phyloP scores from a whole-genome alignment of 2,888 invertebrate species.

The Heliconius ismenius region DNA sequence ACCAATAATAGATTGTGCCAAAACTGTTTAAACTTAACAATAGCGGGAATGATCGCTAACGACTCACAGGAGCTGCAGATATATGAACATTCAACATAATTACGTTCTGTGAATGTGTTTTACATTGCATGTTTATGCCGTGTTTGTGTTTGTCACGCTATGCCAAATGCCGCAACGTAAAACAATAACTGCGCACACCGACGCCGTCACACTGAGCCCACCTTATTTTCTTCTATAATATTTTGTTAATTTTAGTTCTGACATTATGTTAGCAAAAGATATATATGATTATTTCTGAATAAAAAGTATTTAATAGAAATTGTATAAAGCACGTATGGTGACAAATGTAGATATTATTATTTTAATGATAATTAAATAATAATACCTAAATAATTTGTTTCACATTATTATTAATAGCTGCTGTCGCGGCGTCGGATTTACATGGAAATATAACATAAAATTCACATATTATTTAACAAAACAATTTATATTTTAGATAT shows the following conservation, averaged over 20 bases:
- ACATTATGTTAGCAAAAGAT: not conserved
- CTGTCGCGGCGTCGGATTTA: conserved; percentile 34
- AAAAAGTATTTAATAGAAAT: not conserved
- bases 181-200: conserved; percentile 41
- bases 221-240: not conserved
- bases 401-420: not conserved
- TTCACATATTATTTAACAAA: conserved; percentile 20
- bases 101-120: conserved; percentile 69
- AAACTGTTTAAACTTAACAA: conserved; percentile 67
- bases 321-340: not conserved
- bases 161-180: conserved; percentile 47
- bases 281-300: not conserved
- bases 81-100: conserved; percentile 56
- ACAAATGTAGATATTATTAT: not conserved
- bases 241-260: not conserved
- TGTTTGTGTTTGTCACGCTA: conserved; percentile 73
- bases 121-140: conserved; percentile 71
- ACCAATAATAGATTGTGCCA: conserved; percentile 56
- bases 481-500: not conserved
- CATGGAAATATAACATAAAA: conserved; percentile 33
- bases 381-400: not conserved
- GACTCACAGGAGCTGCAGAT: conserved; percentile 67
- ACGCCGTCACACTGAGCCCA: conserved; percentile 31
- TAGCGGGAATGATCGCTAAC: conserved; percentile 74
- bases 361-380: not conserved